phyloP scores from a whole-genome alignment of 2,797 vertebrate species.

The Sternarchorhynchus goeldii region DNA sequence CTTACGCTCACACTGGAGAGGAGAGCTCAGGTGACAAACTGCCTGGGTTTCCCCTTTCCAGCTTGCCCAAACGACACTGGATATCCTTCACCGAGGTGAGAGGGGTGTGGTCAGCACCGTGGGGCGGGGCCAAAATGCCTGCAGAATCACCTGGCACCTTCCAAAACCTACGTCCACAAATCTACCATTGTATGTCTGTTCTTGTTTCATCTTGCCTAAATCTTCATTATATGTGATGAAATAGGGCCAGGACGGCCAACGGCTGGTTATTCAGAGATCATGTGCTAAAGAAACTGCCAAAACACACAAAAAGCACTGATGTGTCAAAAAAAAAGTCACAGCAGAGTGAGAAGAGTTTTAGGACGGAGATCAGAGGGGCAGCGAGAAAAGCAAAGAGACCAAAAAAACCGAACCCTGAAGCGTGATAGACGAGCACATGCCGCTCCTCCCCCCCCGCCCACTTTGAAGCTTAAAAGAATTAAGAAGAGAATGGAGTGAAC shows the following conservation, averaged over 20 bases:
- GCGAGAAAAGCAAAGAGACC: neutral
- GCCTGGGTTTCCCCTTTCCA: slow-evolving; percentile 56
- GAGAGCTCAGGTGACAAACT: slow-evolving; percentile 74
- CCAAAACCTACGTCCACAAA: no score
- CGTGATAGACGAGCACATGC: no score
- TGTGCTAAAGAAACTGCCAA: neutral
- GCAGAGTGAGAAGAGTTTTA: slow-evolving; percentile 55
- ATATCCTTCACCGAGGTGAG: slow-evolving; percentile 61
- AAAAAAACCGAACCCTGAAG: no score
- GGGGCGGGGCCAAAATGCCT: neutral
- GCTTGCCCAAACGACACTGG: slow-evolving; percentile 62
- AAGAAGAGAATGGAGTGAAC: slow-evolving; percentile 13
- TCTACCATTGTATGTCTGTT: neutral
- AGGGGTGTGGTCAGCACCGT: slow-evolving; percentile 57
- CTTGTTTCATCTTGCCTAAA: neutral
- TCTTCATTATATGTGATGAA: neutral
- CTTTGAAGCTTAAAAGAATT: neutral
- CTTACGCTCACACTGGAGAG: slow-evolving; percentile 1
- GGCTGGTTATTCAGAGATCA: neutral
- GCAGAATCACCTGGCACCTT: no score
- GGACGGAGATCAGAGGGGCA: neutral
- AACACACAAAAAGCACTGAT: slow-evolving; percentile 10
- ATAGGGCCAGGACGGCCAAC: neutral
- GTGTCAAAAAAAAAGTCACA: neutral
- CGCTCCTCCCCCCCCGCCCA: neutral